A percentile compares a stretch with the other conserved stretches of the same genome.
Conservation (phyloP, 2,888 invertebrate genomes). For the Acanthosepion esculentum region DNA sequence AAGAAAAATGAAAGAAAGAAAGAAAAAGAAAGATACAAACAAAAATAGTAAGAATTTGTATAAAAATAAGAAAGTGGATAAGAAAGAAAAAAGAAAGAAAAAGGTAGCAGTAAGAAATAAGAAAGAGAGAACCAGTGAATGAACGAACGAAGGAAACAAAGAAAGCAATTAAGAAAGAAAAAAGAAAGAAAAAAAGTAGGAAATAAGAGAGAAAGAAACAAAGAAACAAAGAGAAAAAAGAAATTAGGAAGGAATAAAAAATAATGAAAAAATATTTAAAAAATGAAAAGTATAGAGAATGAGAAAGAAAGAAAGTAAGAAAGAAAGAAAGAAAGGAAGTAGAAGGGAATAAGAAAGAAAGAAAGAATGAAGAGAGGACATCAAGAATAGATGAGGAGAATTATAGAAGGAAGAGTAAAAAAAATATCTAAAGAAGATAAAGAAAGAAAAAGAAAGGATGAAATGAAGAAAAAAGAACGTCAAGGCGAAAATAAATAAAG, state of each 20-base stretch:
- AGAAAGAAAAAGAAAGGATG: not conserved
- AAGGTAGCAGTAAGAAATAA: not conserved
- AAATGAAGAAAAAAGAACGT: not conserved
- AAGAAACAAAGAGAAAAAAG: not conserved
- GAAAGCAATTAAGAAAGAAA: not conserved
- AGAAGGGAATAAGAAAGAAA: not conserved
- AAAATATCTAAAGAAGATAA: not conserved
- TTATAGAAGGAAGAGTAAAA: not conserved
- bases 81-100: not conserved
- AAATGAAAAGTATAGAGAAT: no score
- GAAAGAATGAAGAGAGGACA: not conserved
- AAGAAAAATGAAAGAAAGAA: no score
- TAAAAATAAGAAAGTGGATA: not conserved
- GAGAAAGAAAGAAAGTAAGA: no score
- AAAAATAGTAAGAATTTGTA: not conserved
- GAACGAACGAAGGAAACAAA: not conserved
- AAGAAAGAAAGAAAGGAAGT: no score
- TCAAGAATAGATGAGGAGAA: not conserved
- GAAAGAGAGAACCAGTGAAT: not conserved
- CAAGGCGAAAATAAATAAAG: not conserved
- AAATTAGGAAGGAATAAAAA: not conserved
- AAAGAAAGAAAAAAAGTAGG: no score
- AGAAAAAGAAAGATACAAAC: not conserved
- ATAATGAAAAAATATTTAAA: not conserved
- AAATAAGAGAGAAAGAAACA: not conserved